These are phyloP conservation scores for Aphodius granarius DNA, from an alignment of 2,888 invertebrate species.

Conservation along the genomic window DNA sequence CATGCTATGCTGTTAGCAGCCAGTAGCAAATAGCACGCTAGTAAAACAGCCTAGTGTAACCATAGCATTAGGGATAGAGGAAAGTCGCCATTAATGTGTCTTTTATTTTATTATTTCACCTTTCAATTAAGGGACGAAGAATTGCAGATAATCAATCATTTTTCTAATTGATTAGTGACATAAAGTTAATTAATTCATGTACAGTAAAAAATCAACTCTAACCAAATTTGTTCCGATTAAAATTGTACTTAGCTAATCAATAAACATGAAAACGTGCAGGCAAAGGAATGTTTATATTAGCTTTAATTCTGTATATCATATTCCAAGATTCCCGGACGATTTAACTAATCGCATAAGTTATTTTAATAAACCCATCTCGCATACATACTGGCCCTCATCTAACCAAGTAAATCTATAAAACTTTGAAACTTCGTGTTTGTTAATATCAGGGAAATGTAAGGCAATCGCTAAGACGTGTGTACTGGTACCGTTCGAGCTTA, in stretches of 20 bases:
- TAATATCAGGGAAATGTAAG: background rate
- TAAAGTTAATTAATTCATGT: too few relatives aligned
- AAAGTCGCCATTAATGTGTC: too few relatives aligned
- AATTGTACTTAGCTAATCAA: background rate
- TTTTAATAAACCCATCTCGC: background rate
- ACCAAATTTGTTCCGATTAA: background rate
- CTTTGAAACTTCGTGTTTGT: background rate
- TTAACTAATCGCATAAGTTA: background rate
- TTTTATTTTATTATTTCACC: too few relatives aligned
- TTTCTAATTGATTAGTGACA: too few relatives aligned
- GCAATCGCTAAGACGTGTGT: background rate
- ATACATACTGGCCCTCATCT: background rate
- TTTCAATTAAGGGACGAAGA: too few relatives aligned
- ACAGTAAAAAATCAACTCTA: too few relatives aligned
- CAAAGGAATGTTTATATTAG: background rate
- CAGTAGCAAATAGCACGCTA: too few relatives aligned
- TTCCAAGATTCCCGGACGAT: background rate
- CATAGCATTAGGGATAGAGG: too few relatives aligned
- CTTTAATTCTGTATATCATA: background rate
- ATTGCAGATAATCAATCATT: too few relatives aligned
- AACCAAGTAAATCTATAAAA: background rate
- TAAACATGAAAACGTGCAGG: background rate
- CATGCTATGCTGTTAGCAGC: too few relatives aligned
- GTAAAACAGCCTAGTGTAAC: too few relatives aligned
- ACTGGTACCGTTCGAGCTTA: background rate